Base-by-base conservation (phyloP, 2,113 vertebrate species). In the Spilogale gracilis region DNA sequence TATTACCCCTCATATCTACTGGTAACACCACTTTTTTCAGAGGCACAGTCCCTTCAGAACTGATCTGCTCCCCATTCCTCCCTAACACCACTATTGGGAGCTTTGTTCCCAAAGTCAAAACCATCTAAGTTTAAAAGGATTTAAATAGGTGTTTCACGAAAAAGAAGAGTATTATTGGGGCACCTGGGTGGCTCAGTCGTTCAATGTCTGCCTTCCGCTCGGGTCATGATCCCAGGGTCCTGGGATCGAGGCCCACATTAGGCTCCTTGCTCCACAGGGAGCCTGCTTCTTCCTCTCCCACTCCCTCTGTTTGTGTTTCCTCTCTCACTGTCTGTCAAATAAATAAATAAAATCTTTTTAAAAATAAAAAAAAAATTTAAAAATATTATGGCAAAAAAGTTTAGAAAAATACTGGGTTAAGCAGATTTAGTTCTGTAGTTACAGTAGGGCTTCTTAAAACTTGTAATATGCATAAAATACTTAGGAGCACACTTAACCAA, bases 41-140 rank as follows among this genome's bases (percentile, higher is more conserved):
- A 80, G 73, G 38, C n/a, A 94, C 38, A 13, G 50, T 43, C 48
- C 38, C 38, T 65, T 86, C 60, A 52, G 25, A 27, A 21, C 10
- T 56, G 27, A 56, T 60, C 25, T 73, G 45, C 82, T 63, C 69
- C 27, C 45, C 2, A 45, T 21, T 11, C 50, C 63, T 7, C 73
- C 85, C 43, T 23, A 54, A 32, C 60, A 80, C 27, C 50, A 69
- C 25, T 43, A 80, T 6, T 27, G n/a, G 58, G 25, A 83, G 27
- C 78, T 83, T 43, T 86, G n/a, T 43, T 76, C 14, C 67, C n/a
- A 27, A 90, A 90, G n/a, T 71, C 54, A 87, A 80, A 91, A 85
- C 18, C 38, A 30, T 9, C 48, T 76, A 56, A 78, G 27, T 60
- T 23, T 43, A 54, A 86, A 60, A 87, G 61, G 2, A 80, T 54